Conservation (phyloP, 2,888 invertebrate genomes). For the Caenorhabditis virilis region DNA sequence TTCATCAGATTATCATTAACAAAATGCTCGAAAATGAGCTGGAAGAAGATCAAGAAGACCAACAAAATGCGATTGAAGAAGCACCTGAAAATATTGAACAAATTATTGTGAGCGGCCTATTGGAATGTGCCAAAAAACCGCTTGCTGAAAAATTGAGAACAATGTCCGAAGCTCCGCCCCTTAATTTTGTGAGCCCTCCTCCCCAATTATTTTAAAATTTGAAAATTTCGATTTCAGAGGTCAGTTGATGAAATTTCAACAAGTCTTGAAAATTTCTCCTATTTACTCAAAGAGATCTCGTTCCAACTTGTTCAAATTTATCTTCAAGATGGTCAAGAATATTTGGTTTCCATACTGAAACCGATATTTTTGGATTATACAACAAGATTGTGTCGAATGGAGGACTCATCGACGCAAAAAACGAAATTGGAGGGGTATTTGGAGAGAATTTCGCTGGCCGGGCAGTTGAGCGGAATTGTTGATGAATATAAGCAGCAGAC, state of each 20-base stretch:
- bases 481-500: constrained; percentile 32
- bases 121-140: constrained; percentile 27
- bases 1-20: too few relatives aligned
- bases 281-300: constrained; percentile 25
- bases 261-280: constrained; percentile 26
- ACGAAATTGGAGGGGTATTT: constrained; percentile 31
- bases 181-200: constrained; percentile 20
- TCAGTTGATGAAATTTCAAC: constrained; percentile 23
- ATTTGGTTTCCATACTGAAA: constrained; percentile 20
- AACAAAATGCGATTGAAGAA: constrained; percentile 9
- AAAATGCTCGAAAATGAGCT: too few relatives aligned
- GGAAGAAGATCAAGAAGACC: too few relatives aligned
- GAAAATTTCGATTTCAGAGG: constrained; percentile 14
- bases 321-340: constrained; percentile 14
- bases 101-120: constrained; percentile 23
- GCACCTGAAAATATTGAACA: constrained; percentile 28
- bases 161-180: constrained; percentile 31
- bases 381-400: constrained; percentile 26
- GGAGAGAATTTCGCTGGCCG: constrained; percentile 22
- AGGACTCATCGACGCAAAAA: constrained; percentile 19
- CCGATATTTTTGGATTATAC: constrained; percentile 33
- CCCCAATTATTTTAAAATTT: neutral
- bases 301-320: constrained; percentile 24
- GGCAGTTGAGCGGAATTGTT: constrained; percentile 21
- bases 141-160: constrained; percentile 16